These are phyloP conservation scores for Plectrocnemia conspersa DNA, from an alignment of 1,140 invertebrate species.

Conservation along the genomic window DNA sequence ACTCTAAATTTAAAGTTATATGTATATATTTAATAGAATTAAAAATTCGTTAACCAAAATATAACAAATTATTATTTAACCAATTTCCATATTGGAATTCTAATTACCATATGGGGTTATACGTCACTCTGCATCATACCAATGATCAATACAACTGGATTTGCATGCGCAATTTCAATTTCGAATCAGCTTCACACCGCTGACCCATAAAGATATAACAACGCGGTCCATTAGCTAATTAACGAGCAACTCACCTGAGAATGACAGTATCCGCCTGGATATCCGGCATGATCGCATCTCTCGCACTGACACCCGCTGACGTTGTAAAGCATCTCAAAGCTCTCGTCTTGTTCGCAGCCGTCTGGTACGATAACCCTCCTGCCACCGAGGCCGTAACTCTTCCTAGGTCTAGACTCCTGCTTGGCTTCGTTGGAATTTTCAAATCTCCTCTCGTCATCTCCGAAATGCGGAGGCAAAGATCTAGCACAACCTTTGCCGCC, in stretches of 20 bases:
- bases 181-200: no score
- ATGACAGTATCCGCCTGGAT: slow-evolving; percentile 33
- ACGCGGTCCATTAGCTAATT: no score
- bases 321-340: slow-evolving; percentile 31
- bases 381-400: slow-evolving; percentile 27
- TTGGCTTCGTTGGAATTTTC: background rate
- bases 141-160: no score
- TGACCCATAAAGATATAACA: no score
- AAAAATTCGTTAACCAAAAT: no score
- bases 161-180: no score
- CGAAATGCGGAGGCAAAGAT: slow-evolving; percentile 31
- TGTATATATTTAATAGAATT: no score
- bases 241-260: slow-evolving; percentile 26
- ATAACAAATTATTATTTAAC: no score
- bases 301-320: slow-evolving; percentile 32
- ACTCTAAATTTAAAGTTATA: no score
- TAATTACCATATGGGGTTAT: no score
- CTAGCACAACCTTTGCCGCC: slow-evolving; percentile 25
- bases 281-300: slow-evolving; percentile 30
- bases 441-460: slow-evolving; percentile 26
- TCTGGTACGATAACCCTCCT: slow-evolving; percentile 31
- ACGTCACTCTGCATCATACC: no score
- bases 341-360: slow-evolving; percentile 31
- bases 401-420: slow-evolving; percentile 27
- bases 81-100: no score